These are phyloP conservation scores for Aviceda subcristata DNA, from an alignment of 2,113 vertebrate genomes.

Conservation along the genomic window DNA sequence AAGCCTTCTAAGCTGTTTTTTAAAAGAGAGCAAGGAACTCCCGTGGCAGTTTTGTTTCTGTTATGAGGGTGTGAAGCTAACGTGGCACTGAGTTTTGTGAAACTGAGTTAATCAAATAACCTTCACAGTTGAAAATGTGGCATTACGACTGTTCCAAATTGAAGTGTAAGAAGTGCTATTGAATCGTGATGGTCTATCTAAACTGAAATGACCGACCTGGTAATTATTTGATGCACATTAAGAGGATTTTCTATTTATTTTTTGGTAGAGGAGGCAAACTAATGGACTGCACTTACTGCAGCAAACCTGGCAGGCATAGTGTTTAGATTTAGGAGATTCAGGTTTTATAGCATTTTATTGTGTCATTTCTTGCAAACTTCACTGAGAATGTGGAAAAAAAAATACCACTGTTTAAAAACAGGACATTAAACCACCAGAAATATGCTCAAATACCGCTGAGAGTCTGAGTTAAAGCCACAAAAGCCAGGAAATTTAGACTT, in stretches of 20 bases:
- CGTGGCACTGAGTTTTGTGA: neutral
- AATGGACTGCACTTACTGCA: neutral
- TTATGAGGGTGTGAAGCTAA: neutral
- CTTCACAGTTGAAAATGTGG: neutral
- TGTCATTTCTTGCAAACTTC: neutral
- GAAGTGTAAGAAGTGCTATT: neutral
- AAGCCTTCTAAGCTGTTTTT: neutral
- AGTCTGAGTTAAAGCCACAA: constrained; percentile 31
- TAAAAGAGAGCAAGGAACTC: neutral
- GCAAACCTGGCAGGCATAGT: neutral
- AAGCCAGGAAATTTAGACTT: constrained; percentile 26
- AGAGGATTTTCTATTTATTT: neutral
- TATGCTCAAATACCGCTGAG: neutral
- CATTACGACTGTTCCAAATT: neutral
- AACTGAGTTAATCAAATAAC: neutral
- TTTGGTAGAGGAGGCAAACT: neutral
- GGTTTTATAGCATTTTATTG: neutral
- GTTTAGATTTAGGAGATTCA: neutral
- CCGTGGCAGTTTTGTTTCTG: neutral
- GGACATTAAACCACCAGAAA: neutral
- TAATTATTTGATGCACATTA: neutral
- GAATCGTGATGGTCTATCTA: neutral
- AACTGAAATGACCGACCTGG: neutral
- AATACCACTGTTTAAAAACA: neutral
- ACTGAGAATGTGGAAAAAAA: neutral